These are phyloP conservation scores for Prunella strophiata DNA, from an alignment of 2,797 vertebrate genomes.

Conservation along the genomic window DNA sequence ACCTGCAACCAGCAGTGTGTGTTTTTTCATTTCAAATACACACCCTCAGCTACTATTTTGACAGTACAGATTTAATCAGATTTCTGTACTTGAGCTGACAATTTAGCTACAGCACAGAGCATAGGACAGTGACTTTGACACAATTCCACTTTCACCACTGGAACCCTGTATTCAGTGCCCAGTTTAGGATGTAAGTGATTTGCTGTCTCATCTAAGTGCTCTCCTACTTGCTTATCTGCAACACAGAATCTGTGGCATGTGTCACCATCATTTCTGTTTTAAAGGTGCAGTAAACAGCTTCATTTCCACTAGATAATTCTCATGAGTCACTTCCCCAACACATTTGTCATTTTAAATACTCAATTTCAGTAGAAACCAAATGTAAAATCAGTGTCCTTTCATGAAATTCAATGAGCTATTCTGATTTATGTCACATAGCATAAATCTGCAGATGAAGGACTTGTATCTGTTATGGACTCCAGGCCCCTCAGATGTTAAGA, in stretches of 20 bases:
- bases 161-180: background rate
- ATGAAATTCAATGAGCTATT: constrained; percentile 7
- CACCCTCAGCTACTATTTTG: background rate
- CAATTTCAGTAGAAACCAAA: background rate
- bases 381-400: constrained; percentile 32
- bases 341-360: background rate
- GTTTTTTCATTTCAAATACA: constrained; percentile 24
- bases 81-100: background rate
- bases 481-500: background rate
- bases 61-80: constrained; percentile 1
- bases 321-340: background rate
- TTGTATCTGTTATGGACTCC: background rate
- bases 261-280: background rate
- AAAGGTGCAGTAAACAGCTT: constrained; percentile 10
- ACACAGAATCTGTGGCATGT: background rate
- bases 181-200: background rate
- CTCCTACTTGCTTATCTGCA: background rate
- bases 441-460: background rate
- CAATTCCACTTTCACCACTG: background rate
- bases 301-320: background rate
- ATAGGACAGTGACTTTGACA: background rate
- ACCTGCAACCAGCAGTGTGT: background rate
- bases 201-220: constrained; percentile 9
- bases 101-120: background rate
- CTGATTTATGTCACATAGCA: background rate